A percentile compares a stretch with the other conserved stretches of the same genome.
Conservation (phyloP, 2,797 vertebrate genomes). For the Gambusia yucatana region DNA sequence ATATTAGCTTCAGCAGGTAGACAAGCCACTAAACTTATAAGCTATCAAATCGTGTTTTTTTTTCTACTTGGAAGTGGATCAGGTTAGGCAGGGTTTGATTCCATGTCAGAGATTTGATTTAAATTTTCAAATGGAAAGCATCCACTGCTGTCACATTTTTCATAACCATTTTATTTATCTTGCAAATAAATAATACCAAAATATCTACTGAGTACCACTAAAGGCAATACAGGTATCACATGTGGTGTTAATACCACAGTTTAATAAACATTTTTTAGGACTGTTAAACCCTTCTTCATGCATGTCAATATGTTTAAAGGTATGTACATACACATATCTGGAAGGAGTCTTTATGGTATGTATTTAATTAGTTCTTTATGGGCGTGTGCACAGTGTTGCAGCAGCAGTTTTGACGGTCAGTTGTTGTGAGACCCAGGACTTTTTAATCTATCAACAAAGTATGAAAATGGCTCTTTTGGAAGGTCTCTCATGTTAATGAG, state of each 20-base stretch:
- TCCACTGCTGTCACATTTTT: not conserved
- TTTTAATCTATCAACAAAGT: slow-evolving; percentile 72
- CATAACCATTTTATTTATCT: not conserved
- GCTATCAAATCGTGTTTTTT: not conserved
- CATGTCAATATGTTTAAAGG: not conserved
- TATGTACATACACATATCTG: not conserved
- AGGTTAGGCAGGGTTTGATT: not conserved
- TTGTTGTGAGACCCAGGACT: slow-evolving; percentile 70
- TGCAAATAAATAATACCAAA: not conserved
- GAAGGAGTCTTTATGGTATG: not conserved
- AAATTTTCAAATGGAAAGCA: not conserved
- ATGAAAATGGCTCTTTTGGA: slow-evolving; percentile 53
- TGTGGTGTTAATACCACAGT: not conserved
- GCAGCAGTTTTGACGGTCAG: slow-evolving; percentile 39
- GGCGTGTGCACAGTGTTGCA: slow-evolving; percentile 9
- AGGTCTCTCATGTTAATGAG: slow-evolving; percentile 75
- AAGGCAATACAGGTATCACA: not conserved
- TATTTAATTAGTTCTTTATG: slow-evolving; percentile 2
- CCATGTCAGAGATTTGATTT: not conserved
- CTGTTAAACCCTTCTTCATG: not conserved
- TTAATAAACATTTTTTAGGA: not conserved
- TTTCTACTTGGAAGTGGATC: not conserved
- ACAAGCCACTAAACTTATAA: not conserved
- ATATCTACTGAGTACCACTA: not conserved
- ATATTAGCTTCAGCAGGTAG: not conserved